A percentile compares a stretch with the other conserved stretches of the same genome.
Conservation (phyloP, 2,113 vertebrate species). For the Syngnathus floridae region DNA sequence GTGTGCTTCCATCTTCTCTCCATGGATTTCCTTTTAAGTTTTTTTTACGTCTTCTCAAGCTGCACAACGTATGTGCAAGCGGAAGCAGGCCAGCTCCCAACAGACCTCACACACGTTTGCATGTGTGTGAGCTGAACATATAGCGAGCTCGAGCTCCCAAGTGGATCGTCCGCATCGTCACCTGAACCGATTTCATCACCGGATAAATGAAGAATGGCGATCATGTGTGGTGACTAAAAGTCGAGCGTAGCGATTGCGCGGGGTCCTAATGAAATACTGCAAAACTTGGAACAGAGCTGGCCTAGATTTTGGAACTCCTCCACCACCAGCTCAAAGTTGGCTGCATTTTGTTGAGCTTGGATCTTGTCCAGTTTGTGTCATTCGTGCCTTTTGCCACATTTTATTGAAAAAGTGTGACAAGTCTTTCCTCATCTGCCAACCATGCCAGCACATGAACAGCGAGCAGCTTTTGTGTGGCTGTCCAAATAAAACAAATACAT, state of each 20-base stretch:
- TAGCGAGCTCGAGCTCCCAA: slow-evolving; percentile 14
- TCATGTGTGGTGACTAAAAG: slow-evolving; percentile 37
- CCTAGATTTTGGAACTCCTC: slow-evolving; percentile 50
- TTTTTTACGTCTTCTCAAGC: slow-evolving; percentile 4
- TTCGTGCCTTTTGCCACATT: background rate
- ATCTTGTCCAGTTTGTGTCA: slow-evolving; percentile 6
- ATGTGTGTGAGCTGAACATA: slow-evolving; percentile 13
- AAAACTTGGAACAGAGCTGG: slow-evolving; percentile 50
- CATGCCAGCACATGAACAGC: background rate
- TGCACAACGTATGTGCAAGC: slow-evolving; percentile 5
- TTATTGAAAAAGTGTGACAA: background rate
- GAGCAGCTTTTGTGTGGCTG: background rate
- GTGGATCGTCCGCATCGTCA: background rate
- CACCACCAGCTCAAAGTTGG: background rate
- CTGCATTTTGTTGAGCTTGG: slow-evolving; percentile 10
- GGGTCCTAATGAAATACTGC: slow-evolving; percentile 30
- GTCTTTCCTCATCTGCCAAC: too few relatives aligned
- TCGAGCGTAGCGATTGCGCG: slow-evolving; percentile 32
- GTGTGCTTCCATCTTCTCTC: slow-evolving; percentile 1
- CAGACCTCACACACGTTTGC: slow-evolving; percentile 26
- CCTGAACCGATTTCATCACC: background rate
- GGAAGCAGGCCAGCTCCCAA: slow-evolving; percentile 61
- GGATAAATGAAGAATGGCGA: background rate
- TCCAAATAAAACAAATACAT: background rate
- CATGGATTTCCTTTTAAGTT: slow-evolving; percentile 19